Base-by-base conservation (phyloP, 53 echinoderm and acorn worm genomes). In the Actinopyga echinites region DNA sequence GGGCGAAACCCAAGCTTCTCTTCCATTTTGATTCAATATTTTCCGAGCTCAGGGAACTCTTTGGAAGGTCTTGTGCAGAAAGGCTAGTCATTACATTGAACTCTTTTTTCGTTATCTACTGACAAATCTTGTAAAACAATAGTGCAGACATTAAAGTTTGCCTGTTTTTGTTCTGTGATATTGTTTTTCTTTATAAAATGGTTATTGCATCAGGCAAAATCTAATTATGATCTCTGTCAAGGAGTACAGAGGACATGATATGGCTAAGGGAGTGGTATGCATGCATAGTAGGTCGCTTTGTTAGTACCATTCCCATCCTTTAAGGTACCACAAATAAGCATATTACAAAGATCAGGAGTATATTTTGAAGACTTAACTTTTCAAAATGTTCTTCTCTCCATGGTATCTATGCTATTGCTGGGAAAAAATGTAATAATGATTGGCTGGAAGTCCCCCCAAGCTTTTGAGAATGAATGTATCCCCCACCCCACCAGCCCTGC, bases 1-100 rank as follows among this genome's bases (percentile, higher is more conserved):
- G 71, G 71, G 42, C 24, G 71, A 71, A 71, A 71, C 71, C 25
- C 25, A 24, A 71, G 9, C 42, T n/a, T 40, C 42, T 21, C 22
- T n/a, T n/a, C 44, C 42, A 38, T 40, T 71, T 71, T 71, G 71
- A 44, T 71, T 71, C 44, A 71, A 40, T 71, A 71, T 71, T 44
- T 44, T 71, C 42, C 40, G 24, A 45, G 71, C 44, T 71, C 21
- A 11, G 28, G 65, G 22, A 11, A 20, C 71, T 71, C 6, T 40
- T 71, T 26, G 23, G 40, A 8, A 44, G 71, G 38, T 40, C 71
- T 40, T 71, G 38, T 68, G 31, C 22, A 43, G 13, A 71, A 13
- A 25, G 71, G 42, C 22, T 40, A 71, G 10, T 44, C 38, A 20
- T 71, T 25, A 65, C 49, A 49, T 49, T 49, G 49, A 6, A 49